A percentile compares a stretch with the other conserved stretches of the same genome.
Evolutionary conservation across 2,113 vertebrate genomes (phyloP).

Genomic region (Acinonyx jubatus): DNA sequence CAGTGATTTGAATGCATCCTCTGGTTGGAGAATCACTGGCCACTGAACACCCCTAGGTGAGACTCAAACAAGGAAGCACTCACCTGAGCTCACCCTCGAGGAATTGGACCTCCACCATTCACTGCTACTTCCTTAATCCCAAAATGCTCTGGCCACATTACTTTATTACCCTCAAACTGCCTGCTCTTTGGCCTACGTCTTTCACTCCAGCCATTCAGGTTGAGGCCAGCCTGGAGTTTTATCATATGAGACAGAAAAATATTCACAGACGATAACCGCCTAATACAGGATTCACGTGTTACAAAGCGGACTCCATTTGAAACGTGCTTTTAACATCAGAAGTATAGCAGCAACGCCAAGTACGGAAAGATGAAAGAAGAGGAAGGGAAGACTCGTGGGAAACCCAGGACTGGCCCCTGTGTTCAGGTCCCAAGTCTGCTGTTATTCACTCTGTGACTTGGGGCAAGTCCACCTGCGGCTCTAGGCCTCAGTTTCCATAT

Average conservation of each 20-base stretch:
- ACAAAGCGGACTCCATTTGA: background rate
- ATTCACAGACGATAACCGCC: background rate
- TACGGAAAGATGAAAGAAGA: slow-evolving; percentile 18
- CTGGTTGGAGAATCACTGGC: background rate
- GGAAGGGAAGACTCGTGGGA: background rate
- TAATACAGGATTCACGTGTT: rapidly evolving
- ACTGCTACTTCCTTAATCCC: background rate
- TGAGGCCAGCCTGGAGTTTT: background rate
- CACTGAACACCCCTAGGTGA: background rate
- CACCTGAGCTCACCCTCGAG: background rate
- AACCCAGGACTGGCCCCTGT: background rate
- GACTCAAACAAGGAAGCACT: background rate
- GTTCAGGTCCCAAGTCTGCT: background rate
- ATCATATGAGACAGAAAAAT: background rate
- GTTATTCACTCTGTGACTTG: background rate
- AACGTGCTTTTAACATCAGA: background rate
- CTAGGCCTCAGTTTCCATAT: slow-evolving; percentile 38
- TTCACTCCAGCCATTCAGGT: background rate
- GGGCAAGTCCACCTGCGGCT: background rate
- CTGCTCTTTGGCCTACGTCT: background rate
- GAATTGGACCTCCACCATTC: background rate
- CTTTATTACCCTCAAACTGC: background rate
- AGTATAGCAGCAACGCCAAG: background rate
- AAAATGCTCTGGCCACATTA: background rate
- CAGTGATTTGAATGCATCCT: background rate